A percentile compares a stretch with the other conserved stretches of the same genome.
Evolutionary conservation across 2,797 vertebrate species (phyloP).

Genomic region (Tarsius wallacei): DNA sequence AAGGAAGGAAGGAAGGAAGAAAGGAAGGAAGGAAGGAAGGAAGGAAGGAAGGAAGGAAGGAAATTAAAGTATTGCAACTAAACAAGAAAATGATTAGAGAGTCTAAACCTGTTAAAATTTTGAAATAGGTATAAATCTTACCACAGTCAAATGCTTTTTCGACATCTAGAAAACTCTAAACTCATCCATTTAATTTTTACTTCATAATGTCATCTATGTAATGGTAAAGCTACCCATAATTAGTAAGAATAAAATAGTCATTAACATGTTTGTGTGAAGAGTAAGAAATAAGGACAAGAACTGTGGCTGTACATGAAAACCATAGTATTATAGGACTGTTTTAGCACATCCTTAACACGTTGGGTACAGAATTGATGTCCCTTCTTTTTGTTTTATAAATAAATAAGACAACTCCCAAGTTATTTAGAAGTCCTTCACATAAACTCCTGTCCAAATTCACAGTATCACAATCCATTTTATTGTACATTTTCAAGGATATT

Average conservation of each 20-base stretch:
- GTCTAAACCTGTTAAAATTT: background rate
- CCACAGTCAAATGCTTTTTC: conserved; percentile 13
- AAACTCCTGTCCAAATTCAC: background rate
- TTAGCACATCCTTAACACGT: background rate
- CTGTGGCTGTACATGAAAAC: background rate
- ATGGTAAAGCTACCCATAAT: background rate
- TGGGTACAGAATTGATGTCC: background rate
- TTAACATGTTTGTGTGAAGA: conserved; percentile 41
- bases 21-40: too few relatives aligned
- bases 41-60: too few relatives aligned
- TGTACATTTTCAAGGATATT: conserved; percentile 6
- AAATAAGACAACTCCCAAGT: background rate
- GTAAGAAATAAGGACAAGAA: background rate
- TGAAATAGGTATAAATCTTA: conserved; percentile 14
- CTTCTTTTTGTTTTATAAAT: background rate
- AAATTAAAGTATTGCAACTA: background rate
- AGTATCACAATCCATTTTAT: background rate
- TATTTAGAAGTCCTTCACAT: background rate
- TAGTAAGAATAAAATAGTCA: background rate
- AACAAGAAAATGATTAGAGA: conserved; percentile 10
- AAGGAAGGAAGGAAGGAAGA: too few relatives aligned
- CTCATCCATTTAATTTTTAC: background rate
- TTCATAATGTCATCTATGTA: conserved; percentile 21
- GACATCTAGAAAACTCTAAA: background rate
- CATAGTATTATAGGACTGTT: background rate